Conservation (phyloP, 2,113 vertebrate genomes). For the Centropus unirufus region DNA sequence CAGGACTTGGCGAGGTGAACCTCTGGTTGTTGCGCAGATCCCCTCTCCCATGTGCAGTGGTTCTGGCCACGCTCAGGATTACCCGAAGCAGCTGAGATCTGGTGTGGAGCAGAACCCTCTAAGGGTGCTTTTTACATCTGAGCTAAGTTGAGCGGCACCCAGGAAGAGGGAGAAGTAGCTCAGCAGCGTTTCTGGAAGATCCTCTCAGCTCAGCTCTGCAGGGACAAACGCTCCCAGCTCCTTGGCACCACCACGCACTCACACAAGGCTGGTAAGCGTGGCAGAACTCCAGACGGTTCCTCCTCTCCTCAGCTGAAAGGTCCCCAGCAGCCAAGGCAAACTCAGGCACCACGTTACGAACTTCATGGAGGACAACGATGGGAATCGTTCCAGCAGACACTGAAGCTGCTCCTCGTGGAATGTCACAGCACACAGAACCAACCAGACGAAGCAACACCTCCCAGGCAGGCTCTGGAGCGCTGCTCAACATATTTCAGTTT, state of each 20-base stretch:
- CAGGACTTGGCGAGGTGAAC: neutral
- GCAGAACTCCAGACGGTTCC: neutral
- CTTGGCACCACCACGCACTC: neutral
- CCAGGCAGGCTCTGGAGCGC: neutral
- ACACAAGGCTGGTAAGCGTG: neutral
- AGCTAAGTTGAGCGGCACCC: neutral
- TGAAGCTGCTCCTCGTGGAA: neutral
- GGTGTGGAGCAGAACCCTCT: no score
- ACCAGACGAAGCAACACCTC: neutral
- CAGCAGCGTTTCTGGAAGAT: neutral
- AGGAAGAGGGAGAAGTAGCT: neutral
- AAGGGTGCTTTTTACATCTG: neutral
- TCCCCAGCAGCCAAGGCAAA: neutral
- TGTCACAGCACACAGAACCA: neutral
- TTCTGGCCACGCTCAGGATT: neutral
- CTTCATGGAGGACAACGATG: neutral
- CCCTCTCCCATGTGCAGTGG: neutral
- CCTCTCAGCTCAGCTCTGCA: neutral
- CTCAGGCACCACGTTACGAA: neutral
- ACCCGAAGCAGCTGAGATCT: neutral
- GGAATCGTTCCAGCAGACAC: neutral
- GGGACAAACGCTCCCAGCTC: neutral
- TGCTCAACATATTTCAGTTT: neutral
- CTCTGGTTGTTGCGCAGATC: neutral
- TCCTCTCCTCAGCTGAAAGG: neutral